Evolutionary conservation across 2,888 invertebrate genomes (phyloP).

Genomic region (Erebia palarica): DNA sequence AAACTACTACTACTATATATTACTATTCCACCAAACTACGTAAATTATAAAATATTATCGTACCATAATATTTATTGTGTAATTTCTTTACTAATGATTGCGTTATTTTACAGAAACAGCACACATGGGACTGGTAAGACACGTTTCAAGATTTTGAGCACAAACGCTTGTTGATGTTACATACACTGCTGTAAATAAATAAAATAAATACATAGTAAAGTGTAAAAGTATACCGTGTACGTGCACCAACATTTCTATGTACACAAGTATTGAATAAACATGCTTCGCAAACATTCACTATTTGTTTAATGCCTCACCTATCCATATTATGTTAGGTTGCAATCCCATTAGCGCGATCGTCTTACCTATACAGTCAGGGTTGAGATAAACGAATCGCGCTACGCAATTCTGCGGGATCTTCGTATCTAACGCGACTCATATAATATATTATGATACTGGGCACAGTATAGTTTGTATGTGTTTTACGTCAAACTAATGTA

Average conservation of each 20-base stretch:
- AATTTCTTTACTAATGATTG: neutral
- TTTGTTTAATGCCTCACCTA: constrained; percentile 67
- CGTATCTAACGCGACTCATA: no score
- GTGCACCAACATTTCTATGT: constrained; percentile 57
- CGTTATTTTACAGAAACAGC: constrained; percentile 15
- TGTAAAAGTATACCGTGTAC: constrained; percentile 52
- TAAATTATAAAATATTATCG: no score
- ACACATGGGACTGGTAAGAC: constrained; percentile 48
- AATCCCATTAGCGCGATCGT: constrained; percentile 28
- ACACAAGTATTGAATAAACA: constrained; percentile 64
- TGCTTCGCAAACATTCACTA: constrained; percentile 61
- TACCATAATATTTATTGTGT: no score
- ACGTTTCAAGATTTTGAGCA: constrained; percentile 41
- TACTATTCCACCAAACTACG: neutral
- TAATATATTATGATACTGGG: no score
- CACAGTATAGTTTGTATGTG: no score
- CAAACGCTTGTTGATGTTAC: constrained; percentile 46
- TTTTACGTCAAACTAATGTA: no score
- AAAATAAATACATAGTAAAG: constrained; percentile 49
- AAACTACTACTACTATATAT: no score
- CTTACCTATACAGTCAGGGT: constrained; percentile 16
- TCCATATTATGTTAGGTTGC: constrained; percentile 42
- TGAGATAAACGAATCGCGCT: no score
- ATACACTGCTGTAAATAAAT: constrained; percentile 50
- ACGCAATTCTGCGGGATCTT: no score